Conservation (phyloP, 2,888 invertebrate genomes). For the Zygogramma bicolorata region DNA sequence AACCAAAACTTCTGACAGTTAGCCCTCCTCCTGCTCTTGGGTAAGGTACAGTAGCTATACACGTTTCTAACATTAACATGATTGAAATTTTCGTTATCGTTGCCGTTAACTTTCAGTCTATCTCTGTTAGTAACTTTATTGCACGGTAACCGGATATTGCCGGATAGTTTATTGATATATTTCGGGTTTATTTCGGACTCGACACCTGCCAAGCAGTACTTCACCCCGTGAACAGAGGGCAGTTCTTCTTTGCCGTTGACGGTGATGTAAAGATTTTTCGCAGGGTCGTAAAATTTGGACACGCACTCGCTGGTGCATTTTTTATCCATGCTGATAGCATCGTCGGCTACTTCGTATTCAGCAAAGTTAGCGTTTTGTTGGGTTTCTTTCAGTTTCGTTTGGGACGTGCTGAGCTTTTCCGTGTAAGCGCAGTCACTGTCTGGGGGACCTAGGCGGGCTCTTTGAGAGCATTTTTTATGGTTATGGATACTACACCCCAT, state of each 20-base stretch:
- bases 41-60: conserved; percentile 71
- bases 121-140: conserved; percentile 25
- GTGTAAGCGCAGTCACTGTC: conserved; percentile 59
- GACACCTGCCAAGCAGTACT: conserved; percentile 48
- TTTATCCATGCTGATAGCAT: conserved; percentile 64
- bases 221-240: conserved; percentile 69
- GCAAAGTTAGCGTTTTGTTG: conserved; percentile 47
- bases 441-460: conserved; percentile 63
- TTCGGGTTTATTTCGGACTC: conserved; percentile 31
- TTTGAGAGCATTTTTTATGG: conserved; percentile 61
- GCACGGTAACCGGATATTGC: conserved; percentile 9
- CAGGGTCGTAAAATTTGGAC: conserved; percentile 47
- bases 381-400: conserved; percentile 49
- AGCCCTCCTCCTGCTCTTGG: conserved; percentile 61
- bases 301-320: conserved; percentile 58
- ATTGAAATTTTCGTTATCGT: conserved; percentile 63
- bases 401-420: conserved; percentile 54
- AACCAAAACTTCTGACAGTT: conserved; percentile 54
- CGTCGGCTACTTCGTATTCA: conserved; percentile 66
- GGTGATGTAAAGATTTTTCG: conserved; percentile 70
- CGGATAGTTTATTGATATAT: conserved; percentile 2
- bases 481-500: conserved; percentile 60
- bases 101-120: conserved; percentile 47
- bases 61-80: conserved; percentile 60
- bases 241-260: conserved; percentile 80